Base-by-base conservation (phyloP, 2,888 invertebrate species). In the Latheticus oryzae region DNA sequence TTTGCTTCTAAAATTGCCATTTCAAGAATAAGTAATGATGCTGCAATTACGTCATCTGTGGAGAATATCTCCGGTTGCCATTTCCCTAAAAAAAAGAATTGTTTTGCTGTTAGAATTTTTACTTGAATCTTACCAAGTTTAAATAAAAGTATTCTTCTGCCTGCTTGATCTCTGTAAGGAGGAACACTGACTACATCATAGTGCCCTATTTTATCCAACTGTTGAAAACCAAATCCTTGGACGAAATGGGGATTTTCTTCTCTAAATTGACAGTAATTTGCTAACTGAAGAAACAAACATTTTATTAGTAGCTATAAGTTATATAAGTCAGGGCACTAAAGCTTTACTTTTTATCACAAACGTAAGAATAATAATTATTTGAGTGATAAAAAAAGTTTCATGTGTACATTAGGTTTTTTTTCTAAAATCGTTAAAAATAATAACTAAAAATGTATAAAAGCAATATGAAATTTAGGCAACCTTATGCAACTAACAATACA, bases 241-340 rank as follows among this genome's bases (percentile, higher is more conserved):
- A 87, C 87, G 53, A 87, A 80, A 23, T 84, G 82, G 2, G 86
- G 85, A 71, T 91, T 87, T 5, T 86, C 83, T 67, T 88, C 86
- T 66, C 87, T 87, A 73, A 91, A 91, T 63, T 84, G 82, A 70
- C 84, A 88, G 74, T 91, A 91, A 71, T 87, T 88, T 37, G 85
- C 86, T 64, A 91, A 77, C 88, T 89, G 78, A 64, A 84, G 28
- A 79, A 33, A 33, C 33, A 8, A 28, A 28, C 8, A n/a, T n/a
- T 28, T 28, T 28, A n/a, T n/a, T n/a, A n/a, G n/a, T n/a, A n/a
- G n/a, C n/a, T n/a, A n/a, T n/a, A n/a, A n/a, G n/a, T n/a, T n/a
- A n/a, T n/a, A n/a, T n/a, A n/a, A n/a, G n/a, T n/a, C n/a, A n/a
- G n/a, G n/a, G n/a, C n/a, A n/a, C n/a, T n/a, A n/a, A n/a, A n/a